Base-by-base conservation (phyloP, 2,113 vertebrate species). In the Tauraco erythrolophus region DNA sequence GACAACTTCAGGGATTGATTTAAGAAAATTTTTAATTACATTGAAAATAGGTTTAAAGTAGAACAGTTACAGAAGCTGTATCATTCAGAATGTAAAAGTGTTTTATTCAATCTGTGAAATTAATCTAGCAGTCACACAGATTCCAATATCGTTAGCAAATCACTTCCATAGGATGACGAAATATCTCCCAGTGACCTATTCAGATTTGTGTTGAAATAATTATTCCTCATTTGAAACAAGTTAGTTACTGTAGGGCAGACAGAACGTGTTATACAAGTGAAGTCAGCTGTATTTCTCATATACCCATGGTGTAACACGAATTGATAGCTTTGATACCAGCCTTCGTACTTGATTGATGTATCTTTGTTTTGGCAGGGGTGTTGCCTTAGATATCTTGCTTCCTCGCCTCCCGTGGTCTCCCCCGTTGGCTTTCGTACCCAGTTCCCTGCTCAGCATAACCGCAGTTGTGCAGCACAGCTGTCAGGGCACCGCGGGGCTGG, bases 221-320 rank as follows among this genome's bases (percentile, higher is more conserved):
- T 90, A 79, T 90, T 92, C 81, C 54, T 69, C 45, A 37, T 85
- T 94, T 83, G 75, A 65, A 93, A 74, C 92, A 83, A 85, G 89
- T 69, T 93, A 86, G 82, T 96, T 86, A 66, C 90, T 77, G 88
- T 77, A 95, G 92, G 90, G 82, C 94, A 97, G 92, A 92, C 68
- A 62, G 85, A 92, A 84, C 84, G 1, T 76, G 94, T 94, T 94
- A 28, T 21, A 90, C 93, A 65, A 80, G 85, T 58, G 50, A 79
- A 72, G 75, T 68, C 82, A 92, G 90, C 92, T 86, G 66, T 62
- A 51, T 89, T 72, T 85, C 75, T 57, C 33, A 2, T 46, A 30
- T 77, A 60, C 53, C 74, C 54, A 30, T 1, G 2, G 79, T 37
- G 64, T 89, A 85, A 61, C 39, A 43, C 0, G 6, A 75, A 83